Evolutionary conservation across 2,113 vertebrate species (phyloP).

Genomic region (Herpetotheres cachinnans): DNA sequence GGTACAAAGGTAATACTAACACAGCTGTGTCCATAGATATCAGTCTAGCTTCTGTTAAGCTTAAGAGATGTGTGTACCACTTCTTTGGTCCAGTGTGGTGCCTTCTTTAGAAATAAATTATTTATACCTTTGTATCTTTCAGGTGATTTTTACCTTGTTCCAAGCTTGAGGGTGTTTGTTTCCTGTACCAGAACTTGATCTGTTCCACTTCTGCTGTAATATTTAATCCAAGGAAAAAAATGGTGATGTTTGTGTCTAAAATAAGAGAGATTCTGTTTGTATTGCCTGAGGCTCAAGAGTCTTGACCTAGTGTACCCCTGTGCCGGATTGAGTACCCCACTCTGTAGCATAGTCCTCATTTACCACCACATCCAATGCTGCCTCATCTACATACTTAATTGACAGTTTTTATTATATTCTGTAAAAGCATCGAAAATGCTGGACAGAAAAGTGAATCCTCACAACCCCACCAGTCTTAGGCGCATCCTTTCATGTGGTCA

Average conservation of each 20-base stretch:
- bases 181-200: not conserved
- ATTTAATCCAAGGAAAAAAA: not conserved
- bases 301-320: not conserved
- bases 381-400: not conserved
- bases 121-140: not conserved
- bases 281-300: not conserved
- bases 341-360: not conserved
- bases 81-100: not conserved
- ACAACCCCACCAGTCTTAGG: not conserved
- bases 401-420: not conserved
- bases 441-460: not conserved
- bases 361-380: accelerated
- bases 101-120: not conserved
- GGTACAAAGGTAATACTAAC: not conserved
- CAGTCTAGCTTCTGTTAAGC: not conserved
- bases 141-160: not conserved
- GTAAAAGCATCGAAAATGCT: not conserved
- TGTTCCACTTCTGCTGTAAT: not conserved
- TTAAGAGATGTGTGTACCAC: not conserved
- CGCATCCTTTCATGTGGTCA: not conserved
- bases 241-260: not conserved
- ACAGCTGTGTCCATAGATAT: accelerated
- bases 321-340: not conserved
- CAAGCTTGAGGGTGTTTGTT: not conserved
- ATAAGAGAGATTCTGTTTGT: not conserved